Evolutionary conservation across 2,113 vertebrate species (phyloP).

Genomic region (Axis porcinus): DNA sequence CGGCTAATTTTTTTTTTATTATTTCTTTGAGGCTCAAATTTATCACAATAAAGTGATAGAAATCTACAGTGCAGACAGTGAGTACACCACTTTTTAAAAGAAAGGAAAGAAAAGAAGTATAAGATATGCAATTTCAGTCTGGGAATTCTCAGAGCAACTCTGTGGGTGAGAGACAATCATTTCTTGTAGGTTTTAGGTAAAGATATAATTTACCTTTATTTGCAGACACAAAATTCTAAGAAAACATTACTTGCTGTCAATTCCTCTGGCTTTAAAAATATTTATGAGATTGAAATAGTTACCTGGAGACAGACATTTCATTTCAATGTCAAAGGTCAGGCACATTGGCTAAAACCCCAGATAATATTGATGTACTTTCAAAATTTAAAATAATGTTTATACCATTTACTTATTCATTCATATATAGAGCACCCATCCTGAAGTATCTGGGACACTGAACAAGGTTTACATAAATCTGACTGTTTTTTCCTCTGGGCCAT

Average conservation of each 20-base stretch:
- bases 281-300: conserved; percentile 65
- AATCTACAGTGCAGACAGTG: neutral
- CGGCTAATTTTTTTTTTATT: conserved; percentile 55
- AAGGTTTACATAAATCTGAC: conserved; percentile 76
- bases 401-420: conserved; percentile 70
- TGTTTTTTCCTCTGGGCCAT: conserved; percentile 68
- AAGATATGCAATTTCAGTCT: neutral
- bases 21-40: conserved; percentile 61
- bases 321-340: conserved; percentile 58
- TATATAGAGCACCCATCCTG: conserved; percentile 55
- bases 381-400: conserved; percentile 64
- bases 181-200: conserved; percentile 59
- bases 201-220: conserved; percentile 71
- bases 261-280: conserved; percentile 54
- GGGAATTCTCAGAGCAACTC: neutral
- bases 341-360: conserved; percentile 44
- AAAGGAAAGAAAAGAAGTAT: neutral
- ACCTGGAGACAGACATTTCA: conserved; percentile 59
- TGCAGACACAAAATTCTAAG: conserved; percentile 62
- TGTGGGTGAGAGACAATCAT: conserved; percentile 21
- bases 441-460: conserved; percentile 70
- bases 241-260: conserved; percentile 59
- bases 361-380: conserved; percentile 59
- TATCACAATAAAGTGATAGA: conserved; percentile 47
- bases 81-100: neutral